Conservation (phyloP, 2,113 vertebrate species). For the Phainopepla nitens region DNA sequence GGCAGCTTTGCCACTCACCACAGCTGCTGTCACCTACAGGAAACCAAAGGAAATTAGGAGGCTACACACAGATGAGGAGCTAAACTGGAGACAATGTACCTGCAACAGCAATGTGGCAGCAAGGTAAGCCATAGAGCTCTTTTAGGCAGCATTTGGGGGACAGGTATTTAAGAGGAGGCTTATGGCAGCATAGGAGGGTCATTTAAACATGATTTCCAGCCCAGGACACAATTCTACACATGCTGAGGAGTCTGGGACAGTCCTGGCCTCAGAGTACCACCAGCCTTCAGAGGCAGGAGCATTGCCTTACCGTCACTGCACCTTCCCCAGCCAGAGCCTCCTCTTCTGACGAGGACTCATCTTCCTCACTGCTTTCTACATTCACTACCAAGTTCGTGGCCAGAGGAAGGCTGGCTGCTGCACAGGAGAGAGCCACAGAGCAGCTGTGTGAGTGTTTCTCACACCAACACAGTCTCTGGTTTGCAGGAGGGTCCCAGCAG, state of each 20-base stretch:
- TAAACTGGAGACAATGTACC: neutral
- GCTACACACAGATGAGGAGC: neutral
- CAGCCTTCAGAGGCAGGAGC: neutral
- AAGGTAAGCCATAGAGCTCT: neutral
- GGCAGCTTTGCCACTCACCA: neutral
- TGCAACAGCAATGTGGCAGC: neutral
- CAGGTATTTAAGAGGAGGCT: neutral
- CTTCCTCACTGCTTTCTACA: conserved; percentile 51
- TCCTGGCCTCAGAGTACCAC: neutral
- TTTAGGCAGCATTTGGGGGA: neutral
- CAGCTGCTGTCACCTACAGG: conserved; percentile 51
- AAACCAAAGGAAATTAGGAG: neutral
- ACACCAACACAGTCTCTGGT: neutral
- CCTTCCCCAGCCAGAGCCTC: neutral
- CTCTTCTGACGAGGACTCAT: conserved; percentile 59
- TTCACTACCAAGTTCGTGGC: neutral
- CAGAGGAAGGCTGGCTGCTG: neutral
- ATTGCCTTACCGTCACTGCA: neutral
- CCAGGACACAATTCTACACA: neutral
- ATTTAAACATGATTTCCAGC: neutral
- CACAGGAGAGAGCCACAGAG: neutral
- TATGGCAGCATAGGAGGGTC: neutral
- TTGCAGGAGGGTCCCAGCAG: neutral
- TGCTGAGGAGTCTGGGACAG: neutral
- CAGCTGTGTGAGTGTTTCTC: neutral